A percentile compares a stretch with the other conserved stretches of the same genome.
phyloP scores from a whole-genome alignment of 2,113 vertebrate genomes.

The Peromyscus leucopus region DNA sequence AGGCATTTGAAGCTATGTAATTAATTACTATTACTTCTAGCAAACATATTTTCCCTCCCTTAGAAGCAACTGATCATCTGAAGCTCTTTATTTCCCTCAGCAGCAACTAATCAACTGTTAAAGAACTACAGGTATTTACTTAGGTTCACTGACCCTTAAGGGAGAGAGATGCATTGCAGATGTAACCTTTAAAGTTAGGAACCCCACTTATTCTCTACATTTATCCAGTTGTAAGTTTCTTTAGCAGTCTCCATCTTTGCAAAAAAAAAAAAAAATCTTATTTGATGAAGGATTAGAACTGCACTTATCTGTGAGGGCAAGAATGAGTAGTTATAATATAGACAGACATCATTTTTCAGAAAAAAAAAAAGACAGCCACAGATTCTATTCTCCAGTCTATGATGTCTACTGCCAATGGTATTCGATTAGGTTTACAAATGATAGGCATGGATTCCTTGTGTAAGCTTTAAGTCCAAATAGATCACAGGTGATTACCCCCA shows the following conservation, averaged over 20 bases:
- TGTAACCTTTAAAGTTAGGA: background rate
- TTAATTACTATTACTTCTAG: background rate
- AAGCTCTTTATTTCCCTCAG: background rate
- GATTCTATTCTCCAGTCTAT: background rate
- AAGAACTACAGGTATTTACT: background rate
- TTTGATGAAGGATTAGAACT: background rate
- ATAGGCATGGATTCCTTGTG: background rate
- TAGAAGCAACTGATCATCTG: background rate
- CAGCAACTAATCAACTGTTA: background rate
- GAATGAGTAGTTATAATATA: background rate
- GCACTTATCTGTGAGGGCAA: background rate
- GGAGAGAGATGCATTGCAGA: background rate
- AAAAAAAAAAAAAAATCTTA: background rate
- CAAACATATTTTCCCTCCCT: background rate
- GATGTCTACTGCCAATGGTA: background rate
- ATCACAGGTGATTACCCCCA: background rate
- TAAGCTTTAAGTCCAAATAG: background rate
- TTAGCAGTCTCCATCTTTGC: background rate
- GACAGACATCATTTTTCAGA: background rate
- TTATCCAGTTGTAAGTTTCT: background rate
- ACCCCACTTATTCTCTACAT: background rate
- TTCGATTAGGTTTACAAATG: background rate
- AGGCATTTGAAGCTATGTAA: background rate
- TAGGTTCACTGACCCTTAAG: background rate
- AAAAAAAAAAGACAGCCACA: background rate